A percentile compares a stretch with the other conserved stretches of the same genome.
phyloP scores from a whole-genome alignment of 1,140 invertebrate species.

The Eumaeus atala region DNA sequence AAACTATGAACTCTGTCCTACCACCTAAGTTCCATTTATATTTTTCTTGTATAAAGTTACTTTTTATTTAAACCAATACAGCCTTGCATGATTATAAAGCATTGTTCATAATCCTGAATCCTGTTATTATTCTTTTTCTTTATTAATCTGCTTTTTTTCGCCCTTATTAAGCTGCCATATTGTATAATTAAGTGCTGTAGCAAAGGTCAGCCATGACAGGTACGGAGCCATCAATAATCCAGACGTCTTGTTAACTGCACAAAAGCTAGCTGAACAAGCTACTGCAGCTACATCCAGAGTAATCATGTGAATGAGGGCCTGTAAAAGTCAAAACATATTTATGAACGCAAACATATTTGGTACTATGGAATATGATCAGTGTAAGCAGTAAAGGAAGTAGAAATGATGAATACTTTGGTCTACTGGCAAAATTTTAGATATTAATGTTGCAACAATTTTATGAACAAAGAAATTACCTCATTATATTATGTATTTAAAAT shows the following conservation, averaged over 20 bases:
- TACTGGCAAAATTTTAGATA: no score
- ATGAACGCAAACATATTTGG: no score
- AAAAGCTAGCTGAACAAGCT: slow-evolving; percentile 79
- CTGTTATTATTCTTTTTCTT: slow-evolving; percentile 13
- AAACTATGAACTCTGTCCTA: background rate
- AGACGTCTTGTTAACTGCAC: slow-evolving; percentile 79
- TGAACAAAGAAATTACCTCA: no score
- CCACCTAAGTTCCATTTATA: no score
- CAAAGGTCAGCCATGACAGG: slow-evolving; percentile 82
- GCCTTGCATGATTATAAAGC: no score
- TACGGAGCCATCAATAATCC: slow-evolving; percentile 84
- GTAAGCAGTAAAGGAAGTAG: no score
- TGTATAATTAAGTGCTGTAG: slow-evolving; percentile 78
- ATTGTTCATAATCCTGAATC: background rate
- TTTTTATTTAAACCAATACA: no score
- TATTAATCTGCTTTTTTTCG: slow-evolving; percentile 20
- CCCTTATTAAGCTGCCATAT: slow-evolving; percentile 74
- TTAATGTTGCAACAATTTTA: no score
- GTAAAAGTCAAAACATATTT: slow-evolving; percentile 30
- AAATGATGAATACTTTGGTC: no score
- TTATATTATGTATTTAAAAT: no score
- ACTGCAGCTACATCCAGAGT: slow-evolving; percentile 78
- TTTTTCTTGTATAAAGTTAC: no score
- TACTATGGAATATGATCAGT: no score
- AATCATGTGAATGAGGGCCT: slow-evolving; percentile 81